Evolutionary conservation across 2,797 vertebrate species (phyloP).

Genomic region (Echeneis naucrates): DNA sequence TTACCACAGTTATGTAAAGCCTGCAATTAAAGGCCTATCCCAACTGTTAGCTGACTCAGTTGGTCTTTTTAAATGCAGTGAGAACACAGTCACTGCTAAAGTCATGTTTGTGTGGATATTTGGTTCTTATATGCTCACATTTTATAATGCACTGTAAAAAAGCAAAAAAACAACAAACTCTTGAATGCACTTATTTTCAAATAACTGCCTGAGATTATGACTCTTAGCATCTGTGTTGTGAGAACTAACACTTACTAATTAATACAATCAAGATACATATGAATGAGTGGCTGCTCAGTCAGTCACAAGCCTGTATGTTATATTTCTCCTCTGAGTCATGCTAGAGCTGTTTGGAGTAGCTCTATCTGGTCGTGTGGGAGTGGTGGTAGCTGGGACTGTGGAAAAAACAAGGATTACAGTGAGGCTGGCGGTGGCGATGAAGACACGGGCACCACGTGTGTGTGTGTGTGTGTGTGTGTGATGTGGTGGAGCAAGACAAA

Average conservation of each 20-base stretch:
- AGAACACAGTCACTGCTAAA: background rate
- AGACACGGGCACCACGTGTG: slow-evolving; percentile 32
- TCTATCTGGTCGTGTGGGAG: slow-evolving; percentile 50
- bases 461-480: slow-evolving; percentile 43
- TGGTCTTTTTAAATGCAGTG: background rate
- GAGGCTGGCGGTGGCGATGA: slow-evolving; percentile 39
- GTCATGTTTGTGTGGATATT: background rate
- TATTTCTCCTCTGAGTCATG: slow-evolving; percentile 54
- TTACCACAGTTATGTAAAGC: background rate
- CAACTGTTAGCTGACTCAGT: background rate
- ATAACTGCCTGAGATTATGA: accelerated
- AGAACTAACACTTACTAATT: background rate
- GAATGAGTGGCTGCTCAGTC: slow-evolving; percentile 3
- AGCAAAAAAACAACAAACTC: too few species aligned
- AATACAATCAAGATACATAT: slow-evolving; percentile 15
- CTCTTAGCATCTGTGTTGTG: background rate
- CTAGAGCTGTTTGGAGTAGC: slow-evolving; percentile 35
- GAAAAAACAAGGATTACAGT: slow-evolving; percentile 48
- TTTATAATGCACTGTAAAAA: too few species aligned
- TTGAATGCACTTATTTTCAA: background rate
- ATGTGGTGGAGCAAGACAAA: too few species aligned
- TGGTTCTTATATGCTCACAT: background rate
- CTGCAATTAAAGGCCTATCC: background rate
- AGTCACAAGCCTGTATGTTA: slow-evolving; percentile 21
- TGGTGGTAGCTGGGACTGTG: slow-evolving; percentile 34